Percentiles rank a stretch among this genome's conserved stretches.
phyloP scores from a whole-genome alignment of 2,797 vertebrate species.

The Pempheris klunzingeri region DNA sequence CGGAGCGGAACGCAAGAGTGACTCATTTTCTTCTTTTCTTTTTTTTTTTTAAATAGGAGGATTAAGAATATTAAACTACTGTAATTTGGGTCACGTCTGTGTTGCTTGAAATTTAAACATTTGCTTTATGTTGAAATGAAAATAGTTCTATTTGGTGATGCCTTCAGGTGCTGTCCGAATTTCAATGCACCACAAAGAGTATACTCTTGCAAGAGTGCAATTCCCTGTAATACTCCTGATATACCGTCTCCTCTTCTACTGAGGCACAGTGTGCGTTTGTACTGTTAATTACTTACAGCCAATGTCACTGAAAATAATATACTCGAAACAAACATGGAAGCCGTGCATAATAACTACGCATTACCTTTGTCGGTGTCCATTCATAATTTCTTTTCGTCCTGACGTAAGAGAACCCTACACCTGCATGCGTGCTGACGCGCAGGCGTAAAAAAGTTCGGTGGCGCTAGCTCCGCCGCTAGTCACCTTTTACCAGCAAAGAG shows the following conservation, averaged over 20 bases:
- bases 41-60: accelerated
- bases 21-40: background rate
- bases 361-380: background rate
- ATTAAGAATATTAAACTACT: accelerated
- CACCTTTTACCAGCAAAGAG: slow-evolving; percentile 60
- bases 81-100: accelerated
- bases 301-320: background rate
- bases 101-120: background rate
- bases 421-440: slow-evolving; percentile 62
- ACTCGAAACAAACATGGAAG: background rate
- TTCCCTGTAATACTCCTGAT: background rate
- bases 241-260: accelerated
- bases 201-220: background rate
- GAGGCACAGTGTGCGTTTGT: background rate
- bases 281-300: accelerated
- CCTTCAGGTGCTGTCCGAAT: slow-evolving; percentile 45
- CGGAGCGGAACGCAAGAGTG: background rate
- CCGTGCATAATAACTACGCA: no score
- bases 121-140: background rate
- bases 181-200: background rate
- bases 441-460: slow-evolving; percentile 75
- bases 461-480: slow-evolving; percentile 61
- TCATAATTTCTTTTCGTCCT: slow-evolving; percentile 3
- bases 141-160: slow-evolving; percentile 40
- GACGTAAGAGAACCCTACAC: slow-evolving; percentile 65